Evolutionary conservation across 2,888 invertebrate species (phyloP), one percentile per base, ranked within the genome.

Genomic region (Ceriagrion tenellum): DNA sequence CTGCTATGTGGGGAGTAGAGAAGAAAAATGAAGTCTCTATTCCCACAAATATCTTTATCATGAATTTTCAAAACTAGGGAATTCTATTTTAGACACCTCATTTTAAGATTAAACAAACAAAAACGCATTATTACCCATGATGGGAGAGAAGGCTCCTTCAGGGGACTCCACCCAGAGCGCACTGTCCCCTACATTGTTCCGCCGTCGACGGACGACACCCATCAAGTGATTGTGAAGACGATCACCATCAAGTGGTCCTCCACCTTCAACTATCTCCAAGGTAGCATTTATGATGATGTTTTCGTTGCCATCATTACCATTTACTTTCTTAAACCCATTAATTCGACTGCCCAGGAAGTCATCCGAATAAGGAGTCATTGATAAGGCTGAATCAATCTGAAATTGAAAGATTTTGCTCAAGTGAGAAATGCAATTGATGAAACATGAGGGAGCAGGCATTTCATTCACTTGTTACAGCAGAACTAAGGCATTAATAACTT

Each of bases 331-430:
- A 18, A 99, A 98, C 26, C 98, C 98, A 96, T 99, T 99, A 0
- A 99, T 98, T 95, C 98, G 97, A 0, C 98, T 98, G 88, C 98
- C 98, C 96, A 99, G 98, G 96, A 99, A 99, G 96, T 98, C 98
- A 96, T 98, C 98, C 0, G 99, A 98, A 96, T 99, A 98, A 0
- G 99, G 98, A 0, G 99, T 99, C 98, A 99, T 99, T 0, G 98
- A 98, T 98, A 99, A 98, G 0, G 99, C 98, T 0, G 99, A 99
- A 97, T 99, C 99, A 96, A 99, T 98, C 99, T 99, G 96, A 20
- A 96, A 96, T 95, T 95, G 95, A 95, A 95, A 90, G 96, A 55
- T 56, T 35, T 59, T n/a, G 47, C 63, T 89, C 56, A 26, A 40
- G 30, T 95, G 95, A 93, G 69, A 40, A 56, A 89, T 69, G 81